Base-by-base conservation (phyloP, 2,888 invertebrate species). In the Cyrtodaria siliqua region DNA sequence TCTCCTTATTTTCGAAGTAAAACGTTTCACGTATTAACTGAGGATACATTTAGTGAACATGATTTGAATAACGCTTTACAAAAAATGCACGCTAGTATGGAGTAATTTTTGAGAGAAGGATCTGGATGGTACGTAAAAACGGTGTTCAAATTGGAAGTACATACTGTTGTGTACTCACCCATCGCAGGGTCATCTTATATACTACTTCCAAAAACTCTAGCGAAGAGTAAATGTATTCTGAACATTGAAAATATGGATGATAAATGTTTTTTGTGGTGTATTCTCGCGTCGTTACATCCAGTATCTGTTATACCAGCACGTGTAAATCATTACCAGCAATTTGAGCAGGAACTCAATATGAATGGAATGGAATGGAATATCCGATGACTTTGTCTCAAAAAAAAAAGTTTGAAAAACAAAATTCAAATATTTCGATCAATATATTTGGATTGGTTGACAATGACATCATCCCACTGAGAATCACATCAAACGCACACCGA, bases 401-500 rank as follows among this genome's bases (percentile, higher is more conserved):
- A 9, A 12, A 23, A 3, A 71, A 68, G 53, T 24, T 77, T 18
- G 71, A 71, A 63, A 59, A 26, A 8, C 63, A 72, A 49, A 71
- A 77, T 56, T 42, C 33, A 52, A 60, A 57, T 33, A 68, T 72
- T 9, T 70, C 67, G 2, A 44, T 63, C 38, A 82, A 79, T 24
- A 78, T 82, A 0, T 82, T 78, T 68, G 55, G 55, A 26, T 73
- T 26, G 55, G 82, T 77, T 26, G 64, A 67, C n/a, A 59, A 72
- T n/a, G 12, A 20, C 8, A 69, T 78, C 6, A 49, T 69, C 20
- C 81, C 75, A 14, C 23, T 78, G 14, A 63, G 59, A 42, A 66
- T 78, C 12, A 72, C 75, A 12, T 42, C 66, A n/a, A 52, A 57
- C 9, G 12, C 18, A 18, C 38, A 50, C 14, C 53, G 64, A 14